These are phyloP conservation scores for Anneissia japonica DNA, from an alignment of 35 echinoderm and acorn worm genomes.

Conservation along the genomic window DNA sequence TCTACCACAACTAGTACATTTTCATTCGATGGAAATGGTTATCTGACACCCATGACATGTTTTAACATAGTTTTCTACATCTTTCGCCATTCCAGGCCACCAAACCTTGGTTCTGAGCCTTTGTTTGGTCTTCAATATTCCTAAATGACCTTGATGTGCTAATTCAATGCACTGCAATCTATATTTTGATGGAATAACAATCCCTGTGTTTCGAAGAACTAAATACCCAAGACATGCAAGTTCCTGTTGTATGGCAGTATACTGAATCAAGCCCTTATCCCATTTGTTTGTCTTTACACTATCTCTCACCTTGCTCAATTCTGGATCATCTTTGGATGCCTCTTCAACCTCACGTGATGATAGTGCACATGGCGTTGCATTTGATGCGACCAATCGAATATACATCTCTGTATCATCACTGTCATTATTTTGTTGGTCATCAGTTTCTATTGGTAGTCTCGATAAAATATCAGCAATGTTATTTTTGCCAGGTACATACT, in stretches of 20 bases:
- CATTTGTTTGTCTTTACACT: slow-evolving; percentile 14
- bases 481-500: not conserved
- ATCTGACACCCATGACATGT: slow-evolving; percentile 64
- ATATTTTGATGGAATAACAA: slow-evolving; percentile 43
- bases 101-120: slow-evolving; percentile 55
- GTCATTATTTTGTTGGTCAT: not conserved
- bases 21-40: slow-evolving; percentile 20
- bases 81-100: slow-evolving; percentile 62
- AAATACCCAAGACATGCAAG: slow-evolving; percentile 27
- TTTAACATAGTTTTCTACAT: slow-evolving; percentile 40
- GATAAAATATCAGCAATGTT: slow-evolving; percentile 55
- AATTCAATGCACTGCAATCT: slow-evolving; percentile 37
- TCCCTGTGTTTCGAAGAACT: slow-evolving; percentile 27
- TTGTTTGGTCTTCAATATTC: slow-evolving; percentile 54
- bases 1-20: too few relatives aligned
- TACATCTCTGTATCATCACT: slow-evolving; percentile 7
- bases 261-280: slow-evolving; percentile 13
- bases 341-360: slow-evolving; percentile 35
- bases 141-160: slow-evolving; percentile 47
- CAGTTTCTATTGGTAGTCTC: not conserved
- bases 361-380: slow-evolving; percentile 31
- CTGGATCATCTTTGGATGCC: slow-evolving; percentile 33
- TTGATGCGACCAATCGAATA: slow-evolving; percentile 29
- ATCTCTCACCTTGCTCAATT: slow-evolving; percentile 24
- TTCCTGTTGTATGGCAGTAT: slow-evolving; percentile 37